These are phyloP conservation scores for Edolisoma coerulescens DNA, from an alignment of 2,113 vertebrate genomes.

Conservation along the genomic window DNA sequence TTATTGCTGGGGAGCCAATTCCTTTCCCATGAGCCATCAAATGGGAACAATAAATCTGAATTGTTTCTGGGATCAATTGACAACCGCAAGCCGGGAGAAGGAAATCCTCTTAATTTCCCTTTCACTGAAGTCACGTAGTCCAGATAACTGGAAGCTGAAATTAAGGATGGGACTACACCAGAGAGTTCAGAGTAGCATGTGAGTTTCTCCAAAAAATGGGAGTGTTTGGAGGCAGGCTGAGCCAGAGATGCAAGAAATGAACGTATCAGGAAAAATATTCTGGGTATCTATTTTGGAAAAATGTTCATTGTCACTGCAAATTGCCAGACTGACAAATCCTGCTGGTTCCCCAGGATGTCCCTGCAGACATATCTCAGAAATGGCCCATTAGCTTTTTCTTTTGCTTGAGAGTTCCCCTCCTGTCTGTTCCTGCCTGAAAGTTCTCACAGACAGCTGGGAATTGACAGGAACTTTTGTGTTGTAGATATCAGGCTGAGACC, in stretches of 20 bases:
- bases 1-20: neutral
- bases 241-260: neutral
- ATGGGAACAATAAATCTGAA: neutral
- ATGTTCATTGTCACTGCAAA: neutral
- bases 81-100: neutral
- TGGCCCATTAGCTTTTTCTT: neutral
- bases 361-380: neutral
- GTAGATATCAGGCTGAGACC: neutral
- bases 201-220: neutral
- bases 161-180: neutral
- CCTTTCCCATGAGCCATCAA: neutral
- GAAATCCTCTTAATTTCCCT: neutral
- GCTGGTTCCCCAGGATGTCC: neutral
- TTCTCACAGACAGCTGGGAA: neutral
- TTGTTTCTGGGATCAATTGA: neutral
- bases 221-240: neutral
- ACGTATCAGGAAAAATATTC: neutral
- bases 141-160: neutral
- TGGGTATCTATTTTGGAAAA: neutral
- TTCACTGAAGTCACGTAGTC: neutral
- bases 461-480: neutral
- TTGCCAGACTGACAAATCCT: neutral
- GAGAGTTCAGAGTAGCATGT: neutral
- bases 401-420: neutral
- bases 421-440: neutral